A percentile compares a stretch with the other conserved stretches of the same genome.
These are phyloP conservation scores for Anhinga anhinga DNA, from an alignment of 2,113 vertebrate species.

Conservation along the genomic window DNA sequence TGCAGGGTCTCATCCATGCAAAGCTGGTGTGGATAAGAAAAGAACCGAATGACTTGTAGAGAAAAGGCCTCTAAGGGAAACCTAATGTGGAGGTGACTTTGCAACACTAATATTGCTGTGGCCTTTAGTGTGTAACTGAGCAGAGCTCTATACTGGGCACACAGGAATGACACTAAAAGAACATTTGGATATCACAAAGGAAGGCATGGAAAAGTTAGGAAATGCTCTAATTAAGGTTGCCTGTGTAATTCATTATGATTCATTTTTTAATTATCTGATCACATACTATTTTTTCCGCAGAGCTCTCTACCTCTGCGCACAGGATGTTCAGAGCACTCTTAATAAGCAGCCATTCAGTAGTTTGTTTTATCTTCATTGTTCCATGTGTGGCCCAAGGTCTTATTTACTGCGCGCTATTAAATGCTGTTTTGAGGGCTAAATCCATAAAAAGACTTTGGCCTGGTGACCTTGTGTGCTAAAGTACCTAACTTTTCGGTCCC, in stretches of 20 bases:
- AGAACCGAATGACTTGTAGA: background rate
- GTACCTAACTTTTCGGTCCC: background rate
- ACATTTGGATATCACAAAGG: background rate
- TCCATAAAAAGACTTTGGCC: conserved; percentile 61
- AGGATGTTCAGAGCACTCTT: conserved; percentile 47
- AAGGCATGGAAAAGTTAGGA: background rate
- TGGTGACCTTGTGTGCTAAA: conserved; percentile 27
- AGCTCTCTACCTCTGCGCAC: conserved; percentile 8
- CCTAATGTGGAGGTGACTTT: background rate
- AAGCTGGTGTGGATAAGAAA: background rate
- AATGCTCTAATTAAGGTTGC: conserved; percentile 21
- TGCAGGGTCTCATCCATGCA: background rate
- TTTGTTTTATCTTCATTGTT: conserved; percentile 63
- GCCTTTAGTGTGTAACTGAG: background rate
- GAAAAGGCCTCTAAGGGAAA: background rate
- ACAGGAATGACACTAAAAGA: background rate
- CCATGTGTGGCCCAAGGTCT: conserved; percentile 61
- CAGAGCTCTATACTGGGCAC: background rate
- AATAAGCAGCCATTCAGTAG: conserved; percentile 41
- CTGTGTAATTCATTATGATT: conserved; percentile 53
- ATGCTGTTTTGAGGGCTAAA: conserved; percentile 59
- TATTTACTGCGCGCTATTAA: conserved; percentile 52
- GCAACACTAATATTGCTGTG: background rate
- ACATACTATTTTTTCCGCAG: conserved; percentile 43
- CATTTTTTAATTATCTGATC: conserved; percentile 45